Conservation (phyloP, 2,888 invertebrate species). For the Lomographa bimaculata region DNA sequence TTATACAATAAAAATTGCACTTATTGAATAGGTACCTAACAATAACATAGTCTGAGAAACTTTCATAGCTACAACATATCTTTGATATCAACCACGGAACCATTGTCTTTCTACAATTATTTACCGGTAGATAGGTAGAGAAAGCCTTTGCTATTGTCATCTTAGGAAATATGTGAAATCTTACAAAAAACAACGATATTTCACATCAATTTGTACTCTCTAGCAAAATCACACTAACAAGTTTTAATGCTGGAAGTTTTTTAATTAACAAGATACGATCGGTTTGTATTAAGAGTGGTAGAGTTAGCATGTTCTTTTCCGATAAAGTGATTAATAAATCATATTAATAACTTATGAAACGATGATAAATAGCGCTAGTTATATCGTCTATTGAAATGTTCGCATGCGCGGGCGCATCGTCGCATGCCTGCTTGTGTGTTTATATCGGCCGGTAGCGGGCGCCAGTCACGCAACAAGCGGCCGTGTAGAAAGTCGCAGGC, state of each 20-base stretch:
- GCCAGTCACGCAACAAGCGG: conserved; percentile 40
- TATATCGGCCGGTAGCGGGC: conserved; percentile 26
- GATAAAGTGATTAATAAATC: no score
- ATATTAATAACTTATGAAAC: no score
- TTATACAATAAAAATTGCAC: no score
- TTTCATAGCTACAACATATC: no score
- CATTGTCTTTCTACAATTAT: conserved; percentile 52
- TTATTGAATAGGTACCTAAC: no score
- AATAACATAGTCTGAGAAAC: no score
- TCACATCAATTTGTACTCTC: conserved; percentile 29
- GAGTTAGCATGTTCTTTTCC: no score
- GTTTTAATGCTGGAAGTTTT: no score
- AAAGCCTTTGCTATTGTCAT: conserved; percentile 54
- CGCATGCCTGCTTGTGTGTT: conserved; percentile 27
- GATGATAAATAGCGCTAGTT: conserved; percentile 23
- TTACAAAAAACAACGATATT: conserved; percentile 25
- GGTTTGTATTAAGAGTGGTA: no score
- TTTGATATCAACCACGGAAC: no score
- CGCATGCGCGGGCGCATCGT: conserved; percentile 22
- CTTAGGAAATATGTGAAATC: conserved; percentile 44
- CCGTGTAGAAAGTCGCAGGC: conserved; percentile 38
- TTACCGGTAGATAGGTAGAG: conserved; percentile 46
- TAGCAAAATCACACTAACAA: no score
- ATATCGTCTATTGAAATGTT: conserved; percentile 27
- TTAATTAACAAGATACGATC: no score